These are phyloP conservation scores for Oreortyx pictus DNA, from an alignment of 2,797 vertebrate genomes.

Conservation along the genomic window DNA sequence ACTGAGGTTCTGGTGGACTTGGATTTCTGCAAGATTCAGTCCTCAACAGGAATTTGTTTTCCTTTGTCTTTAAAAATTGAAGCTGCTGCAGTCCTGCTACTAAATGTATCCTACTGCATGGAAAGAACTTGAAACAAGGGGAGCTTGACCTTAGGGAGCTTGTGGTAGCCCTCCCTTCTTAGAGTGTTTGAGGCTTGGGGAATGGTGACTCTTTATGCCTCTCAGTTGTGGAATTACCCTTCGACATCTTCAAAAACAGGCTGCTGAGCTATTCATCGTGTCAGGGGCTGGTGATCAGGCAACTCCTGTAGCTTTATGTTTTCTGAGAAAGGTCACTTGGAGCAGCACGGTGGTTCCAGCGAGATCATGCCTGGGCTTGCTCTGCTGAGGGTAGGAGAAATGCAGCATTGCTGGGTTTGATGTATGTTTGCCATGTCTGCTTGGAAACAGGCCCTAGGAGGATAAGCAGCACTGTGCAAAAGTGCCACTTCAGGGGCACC, in stretches of 20 bases:
- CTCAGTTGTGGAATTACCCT: not conserved
- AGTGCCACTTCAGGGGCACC: not conserved
- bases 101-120: not conserved
- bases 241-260: fast-evolving
- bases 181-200: fast-evolving
- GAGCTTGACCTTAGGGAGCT: not conserved
- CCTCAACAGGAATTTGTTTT: not conserved
- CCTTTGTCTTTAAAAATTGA: not conserved
- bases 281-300: not conserved
- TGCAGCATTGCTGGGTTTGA: not conserved
- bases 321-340: not conserved
- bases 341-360: not conserved
- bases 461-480: not conserved
- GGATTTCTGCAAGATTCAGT: not conserved
- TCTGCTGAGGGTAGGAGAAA: not conserved
- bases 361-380: not conserved
- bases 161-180: not conserved
- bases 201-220: not conserved
- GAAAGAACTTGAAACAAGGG: not conserved
- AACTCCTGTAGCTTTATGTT: not conserved
- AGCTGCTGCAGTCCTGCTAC: not conserved
- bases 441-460: not conserved
- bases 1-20: not conserved
- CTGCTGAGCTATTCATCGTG: no score
- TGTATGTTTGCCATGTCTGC: fast-evolving